Base-by-base conservation (phyloP, 1,140 invertebrate genomes). In the Diabrotica undecimpunctata region DNA sequence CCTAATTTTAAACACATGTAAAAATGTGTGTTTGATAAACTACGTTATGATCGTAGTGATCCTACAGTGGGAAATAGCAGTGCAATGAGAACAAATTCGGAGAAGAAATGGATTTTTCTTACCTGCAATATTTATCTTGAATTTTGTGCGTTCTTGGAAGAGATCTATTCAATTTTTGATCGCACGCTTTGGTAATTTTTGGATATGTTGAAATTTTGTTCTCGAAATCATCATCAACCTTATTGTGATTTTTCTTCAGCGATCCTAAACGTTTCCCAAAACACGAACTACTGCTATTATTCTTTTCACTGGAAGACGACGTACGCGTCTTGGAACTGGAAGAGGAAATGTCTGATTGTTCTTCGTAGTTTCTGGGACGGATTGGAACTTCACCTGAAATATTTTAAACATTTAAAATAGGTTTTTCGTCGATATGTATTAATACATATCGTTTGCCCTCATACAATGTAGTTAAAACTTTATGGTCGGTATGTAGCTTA, bases 181-280 rank as follows among this genome's bases (percentile, higher is more conserved):
- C 75, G 5, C 70, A 66, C 9, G 61, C 69, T 69, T 77, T 77
- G 8, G 64, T 61, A 12, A 54, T 66, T 67, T 75, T 77, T 5
- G 75, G 75, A 66, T 75, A 77, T 36, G 73, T 77, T 7, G 70
- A 70, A n/a, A 65, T 72, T 64, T 69, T 72, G 41, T 50, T 66
- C 8, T 73, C 72, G 11, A 54, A 64, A 54, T 70, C 67, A 6
- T 72, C 66, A 7, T 55, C 55, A 6, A 10, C n/a, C 53, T 68
- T 69, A 36, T 66, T 64, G 13, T 73, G 72, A 54, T 59, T 68
- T 66, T 73, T 75, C 60, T 78, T 79, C 7, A 77, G 58, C 7
- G 77, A 79, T 7, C 75, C 75, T n/a, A 75, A 67, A 25, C 75
- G 66, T 66, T 79, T 79, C 5, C 77, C 76, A 65, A 79, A 79